These are phyloP conservation scores for Sebastes goodei DNA, from an alignment of 2,797 vertebrate species.

Conservation along the genomic window DNA sequence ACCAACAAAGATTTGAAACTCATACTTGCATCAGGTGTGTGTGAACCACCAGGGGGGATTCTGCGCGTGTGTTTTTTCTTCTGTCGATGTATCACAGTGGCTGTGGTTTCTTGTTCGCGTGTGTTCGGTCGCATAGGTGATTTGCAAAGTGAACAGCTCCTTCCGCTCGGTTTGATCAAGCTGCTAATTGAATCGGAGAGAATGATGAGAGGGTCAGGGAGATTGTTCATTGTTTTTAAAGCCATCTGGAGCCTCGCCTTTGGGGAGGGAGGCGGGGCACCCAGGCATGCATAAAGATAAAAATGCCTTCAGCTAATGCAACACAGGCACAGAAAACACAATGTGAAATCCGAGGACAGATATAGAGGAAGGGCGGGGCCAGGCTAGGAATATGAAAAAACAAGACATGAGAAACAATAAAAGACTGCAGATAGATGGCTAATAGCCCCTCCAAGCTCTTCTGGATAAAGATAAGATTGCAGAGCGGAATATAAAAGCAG, in stretches of 20 bases:
- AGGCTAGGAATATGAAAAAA: neutral
- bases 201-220: constrained; percentile 55
- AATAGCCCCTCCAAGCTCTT: neutral
- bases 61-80: neutral
- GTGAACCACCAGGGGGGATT: neutral
- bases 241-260: constrained; percentile 61
- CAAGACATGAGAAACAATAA: neutral
- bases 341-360: constrained; percentile 10
- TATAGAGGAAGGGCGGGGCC: neutral
- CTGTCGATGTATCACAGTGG: neutral
- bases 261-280: neutral
- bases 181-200: constrained; percentile 65
- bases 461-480: neutral
- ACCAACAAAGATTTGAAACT: neutral
- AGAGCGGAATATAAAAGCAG: constrained; percentile 10
- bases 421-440: constrained; percentile 5
- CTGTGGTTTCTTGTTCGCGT: neutral
- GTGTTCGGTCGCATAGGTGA: neutral
- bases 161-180: constrained; percentile 58
- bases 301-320: constrained; percentile 40
- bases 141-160: constrained; percentile 28
- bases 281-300: constrained; percentile 31
- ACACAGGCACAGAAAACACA: constrained; percentile 3
- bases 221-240: constrained; percentile 70
- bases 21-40: constrained; percentile 1